phyloP scores from a whole-genome alignment of 1,140 invertebrate species.

The Saccostrea glomerata region DNA sequence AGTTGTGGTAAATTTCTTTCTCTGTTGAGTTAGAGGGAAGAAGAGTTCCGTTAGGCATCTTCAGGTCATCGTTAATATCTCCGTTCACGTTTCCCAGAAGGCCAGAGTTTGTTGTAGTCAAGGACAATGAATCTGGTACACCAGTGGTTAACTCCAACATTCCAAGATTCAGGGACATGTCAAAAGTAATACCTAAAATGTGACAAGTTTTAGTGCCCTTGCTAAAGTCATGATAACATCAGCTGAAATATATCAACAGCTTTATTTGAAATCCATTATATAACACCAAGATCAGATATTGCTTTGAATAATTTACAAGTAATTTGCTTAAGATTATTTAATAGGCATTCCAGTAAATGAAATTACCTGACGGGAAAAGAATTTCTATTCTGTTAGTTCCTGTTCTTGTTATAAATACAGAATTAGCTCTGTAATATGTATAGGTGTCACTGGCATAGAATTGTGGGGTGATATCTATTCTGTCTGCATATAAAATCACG shows the following conservation, averaged over 20 bases:
- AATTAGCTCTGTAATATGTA: not conserved
- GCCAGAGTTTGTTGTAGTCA: not conserved
- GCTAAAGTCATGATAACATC: no score
- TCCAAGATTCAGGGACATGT: conserved; percentile 13
- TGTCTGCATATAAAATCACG: not conserved
- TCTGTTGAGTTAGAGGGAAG: conserved; percentile 21
- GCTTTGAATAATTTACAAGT: no score
- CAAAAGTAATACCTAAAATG: conserved; percentile 22
- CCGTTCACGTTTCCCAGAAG: conserved; percentile 33
- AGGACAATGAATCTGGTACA: conserved; percentile 3
- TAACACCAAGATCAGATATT: no score
- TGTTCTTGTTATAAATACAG: not conserved
- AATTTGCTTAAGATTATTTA: no score
- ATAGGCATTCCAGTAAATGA: no score
- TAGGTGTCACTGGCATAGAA: conserved; percentile 12
- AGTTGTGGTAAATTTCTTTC: conserved; percentile 14
- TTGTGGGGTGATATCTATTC: not conserved
- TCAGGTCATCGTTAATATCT: conserved; percentile 13
- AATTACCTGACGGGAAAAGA: conserved; percentile 2
- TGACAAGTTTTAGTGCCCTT: no score
- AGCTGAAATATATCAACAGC: no score
- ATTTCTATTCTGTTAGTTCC: not conserved
- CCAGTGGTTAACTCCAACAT: conserved; percentile 23
- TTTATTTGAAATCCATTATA: no score
- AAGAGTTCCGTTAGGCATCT: conserved; percentile 2